Conservation (phyloP, 2,113 vertebrate species). For the Catharus fuscescens region DNA sequence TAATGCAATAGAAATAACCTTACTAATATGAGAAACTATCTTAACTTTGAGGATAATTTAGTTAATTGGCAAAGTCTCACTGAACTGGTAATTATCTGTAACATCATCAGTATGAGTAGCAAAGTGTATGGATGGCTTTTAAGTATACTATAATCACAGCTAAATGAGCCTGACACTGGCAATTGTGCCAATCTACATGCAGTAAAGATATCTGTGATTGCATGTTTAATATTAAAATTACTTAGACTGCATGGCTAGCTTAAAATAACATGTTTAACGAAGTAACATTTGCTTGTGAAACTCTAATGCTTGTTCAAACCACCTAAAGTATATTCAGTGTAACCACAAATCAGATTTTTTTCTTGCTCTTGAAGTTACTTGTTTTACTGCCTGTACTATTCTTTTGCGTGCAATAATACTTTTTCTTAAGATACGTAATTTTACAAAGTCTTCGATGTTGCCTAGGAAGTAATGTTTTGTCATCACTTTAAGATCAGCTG, state of each 20-base stretch:
- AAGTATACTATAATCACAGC: not conserved
- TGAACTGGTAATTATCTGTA: constrained; percentile 7
- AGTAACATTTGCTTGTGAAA: not conserved
- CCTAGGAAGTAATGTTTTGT: not conserved
- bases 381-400: not conserved
- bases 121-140: not conserved
- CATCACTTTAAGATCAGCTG: not conserved
- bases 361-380: not conserved
- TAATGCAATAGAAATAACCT: not conserved
- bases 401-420: not conserved
- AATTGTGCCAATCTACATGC: not conserved
- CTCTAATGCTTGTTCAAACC: not conserved
- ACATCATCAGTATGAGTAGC: not conserved
- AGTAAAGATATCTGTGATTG: not conserved
- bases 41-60: not conserved
- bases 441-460: not conserved
- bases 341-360: not conserved
- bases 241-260: not conserved
- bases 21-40: not conserved
- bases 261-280: not conserved
- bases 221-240: not conserved
- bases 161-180: not conserved
- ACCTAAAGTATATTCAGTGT: not conserved
- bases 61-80: not conserved
- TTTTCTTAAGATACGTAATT: not conserved